Evolutionary conservation across 2,797 vertebrate species (phyloP).

Genomic region (Eleutherodactylus coqui): DNA sequence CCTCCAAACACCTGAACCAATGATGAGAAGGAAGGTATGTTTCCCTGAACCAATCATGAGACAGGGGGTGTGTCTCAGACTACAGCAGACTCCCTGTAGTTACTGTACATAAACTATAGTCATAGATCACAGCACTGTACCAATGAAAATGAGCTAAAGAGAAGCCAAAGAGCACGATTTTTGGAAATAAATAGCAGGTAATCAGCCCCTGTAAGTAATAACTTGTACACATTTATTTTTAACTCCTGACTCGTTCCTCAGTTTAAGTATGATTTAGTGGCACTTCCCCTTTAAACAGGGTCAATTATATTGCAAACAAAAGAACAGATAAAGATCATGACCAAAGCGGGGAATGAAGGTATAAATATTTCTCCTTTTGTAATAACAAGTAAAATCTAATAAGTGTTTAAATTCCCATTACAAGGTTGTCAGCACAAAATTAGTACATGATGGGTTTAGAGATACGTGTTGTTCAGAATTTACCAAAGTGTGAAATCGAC

Average conservation of each 20-base stretch:
- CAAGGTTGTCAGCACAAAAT: conserved; percentile 72
- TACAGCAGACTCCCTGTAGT: no score
- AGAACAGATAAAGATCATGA: conserved; percentile 24
- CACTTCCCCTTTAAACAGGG: conserved; percentile 6
- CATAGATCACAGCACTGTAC: background rate
- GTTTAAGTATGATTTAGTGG: background rate
- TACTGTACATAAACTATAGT: background rate
- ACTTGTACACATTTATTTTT: background rate
- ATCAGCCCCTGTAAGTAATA: background rate
- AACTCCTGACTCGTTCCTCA: background rate
- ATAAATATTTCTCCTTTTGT: conserved; percentile 64
- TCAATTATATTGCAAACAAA: conserved; percentile 11
- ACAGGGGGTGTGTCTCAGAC: no score
- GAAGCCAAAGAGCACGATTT: background rate
- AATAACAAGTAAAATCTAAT: conserved; percentile 66
- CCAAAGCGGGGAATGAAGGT: conserved; percentile 11
- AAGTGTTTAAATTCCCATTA: conserved; percentile 70
- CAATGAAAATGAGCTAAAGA: no score
- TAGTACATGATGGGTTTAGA: conserved; percentile 62
- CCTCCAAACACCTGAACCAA: no score
- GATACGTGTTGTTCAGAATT: conserved; percentile 66
- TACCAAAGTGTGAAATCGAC: conserved; percentile 67
- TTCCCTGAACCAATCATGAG: background rate
- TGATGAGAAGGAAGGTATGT: no score
- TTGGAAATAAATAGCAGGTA: background rate